Conservation (phyloP, 2,888 invertebrate genomes). For the Andrena trimmerana region DNA sequence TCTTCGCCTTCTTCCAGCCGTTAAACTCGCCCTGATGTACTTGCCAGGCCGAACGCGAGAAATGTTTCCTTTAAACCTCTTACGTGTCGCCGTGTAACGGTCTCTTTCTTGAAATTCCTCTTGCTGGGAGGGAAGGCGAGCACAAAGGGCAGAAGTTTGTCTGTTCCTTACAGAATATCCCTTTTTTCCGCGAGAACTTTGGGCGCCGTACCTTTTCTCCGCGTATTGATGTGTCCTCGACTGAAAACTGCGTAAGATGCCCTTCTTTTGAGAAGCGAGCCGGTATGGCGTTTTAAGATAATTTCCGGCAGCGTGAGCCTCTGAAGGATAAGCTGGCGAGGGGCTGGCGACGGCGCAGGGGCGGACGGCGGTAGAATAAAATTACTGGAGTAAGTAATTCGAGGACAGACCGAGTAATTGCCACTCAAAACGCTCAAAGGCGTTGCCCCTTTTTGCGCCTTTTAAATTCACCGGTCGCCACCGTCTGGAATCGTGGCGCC, state of each 20-base stretch:
- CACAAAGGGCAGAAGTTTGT: constrained; percentile 35
- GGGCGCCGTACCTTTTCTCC: background rate
- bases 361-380: constrained; percentile 66
- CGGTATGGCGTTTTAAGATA: constrained; percentile 56
- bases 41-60: constrained; percentile 1
- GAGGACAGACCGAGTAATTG: constrained; percentile 78
- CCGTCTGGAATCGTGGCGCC: constrained; percentile 28
- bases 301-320: constrained; percentile 52
- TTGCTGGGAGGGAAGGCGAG: background rate
- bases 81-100: background rate
- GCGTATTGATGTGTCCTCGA: constrained; percentile 47
- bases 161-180: constrained; percentile 15
- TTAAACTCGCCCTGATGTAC: background rate
- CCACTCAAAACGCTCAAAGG: constrained; percentile 79
- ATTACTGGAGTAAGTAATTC: constrained; percentile 79
- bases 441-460: constrained; percentile 61
- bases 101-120: constrained; percentile 10
- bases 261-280: constrained; percentile 37
- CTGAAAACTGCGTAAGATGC: constrained; percentile 60
- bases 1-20: background rate
- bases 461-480: constrained; percentile 72
- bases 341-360: constrained; percentile 7
- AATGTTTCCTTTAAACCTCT: background rate
- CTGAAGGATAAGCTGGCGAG: constrained; percentile 41
- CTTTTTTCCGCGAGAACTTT: constrained; percentile 28